Evolutionary conservation across 2,888 invertebrate species (phyloP).

Genomic region (Psylliodes chrysocephalus): DNA sequence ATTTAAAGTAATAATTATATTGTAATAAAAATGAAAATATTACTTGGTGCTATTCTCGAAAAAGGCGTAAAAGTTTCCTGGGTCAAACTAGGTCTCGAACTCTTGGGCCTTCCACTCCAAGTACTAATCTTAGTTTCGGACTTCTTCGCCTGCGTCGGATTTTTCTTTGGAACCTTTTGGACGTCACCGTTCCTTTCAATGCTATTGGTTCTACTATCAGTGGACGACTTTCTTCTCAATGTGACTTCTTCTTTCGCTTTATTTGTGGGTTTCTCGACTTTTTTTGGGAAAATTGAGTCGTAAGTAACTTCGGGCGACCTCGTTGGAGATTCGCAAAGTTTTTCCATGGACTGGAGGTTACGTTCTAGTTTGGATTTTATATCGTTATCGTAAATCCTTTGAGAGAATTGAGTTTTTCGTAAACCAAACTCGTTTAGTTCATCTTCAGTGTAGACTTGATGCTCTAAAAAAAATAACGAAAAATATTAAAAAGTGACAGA

Average conservation of each 20-base stretch:
- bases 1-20: no score
- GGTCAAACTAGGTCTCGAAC: constrained; percentile 67
- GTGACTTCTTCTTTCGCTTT: constrained; percentile 29
- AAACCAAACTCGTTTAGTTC: constrained; percentile 77
- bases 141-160: constrained; percentile 65
- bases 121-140: constrained; percentile 65
- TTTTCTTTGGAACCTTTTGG: constrained; percentile 58
- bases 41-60: constrained; percentile 55
- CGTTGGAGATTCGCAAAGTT: constrained; percentile 42
- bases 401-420: constrained; percentile 76
- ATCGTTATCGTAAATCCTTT: constrained; percentile 69
- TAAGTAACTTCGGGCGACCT: constrained; percentile 36
- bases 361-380: constrained; percentile 58
- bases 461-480: constrained; percentile 71
- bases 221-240: constrained; percentile 16
- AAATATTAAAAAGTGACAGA: no score
- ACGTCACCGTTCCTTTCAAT: constrained; percentile 57
- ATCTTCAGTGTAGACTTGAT: constrained; percentile 71
- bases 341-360: constrained; percentile 39
- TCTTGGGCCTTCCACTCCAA: constrained; percentile 75
- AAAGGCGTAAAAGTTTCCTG: constrained; percentile 71
- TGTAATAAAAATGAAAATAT: constrained; percentile 51
- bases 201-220: constrained; percentile 60
- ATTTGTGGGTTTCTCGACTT: constrained; percentile 44
- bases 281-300: constrained; percentile 22